Conservation (phyloP, 2,797 vertebrate species). For the Sebastes aleutianus region DNA sequence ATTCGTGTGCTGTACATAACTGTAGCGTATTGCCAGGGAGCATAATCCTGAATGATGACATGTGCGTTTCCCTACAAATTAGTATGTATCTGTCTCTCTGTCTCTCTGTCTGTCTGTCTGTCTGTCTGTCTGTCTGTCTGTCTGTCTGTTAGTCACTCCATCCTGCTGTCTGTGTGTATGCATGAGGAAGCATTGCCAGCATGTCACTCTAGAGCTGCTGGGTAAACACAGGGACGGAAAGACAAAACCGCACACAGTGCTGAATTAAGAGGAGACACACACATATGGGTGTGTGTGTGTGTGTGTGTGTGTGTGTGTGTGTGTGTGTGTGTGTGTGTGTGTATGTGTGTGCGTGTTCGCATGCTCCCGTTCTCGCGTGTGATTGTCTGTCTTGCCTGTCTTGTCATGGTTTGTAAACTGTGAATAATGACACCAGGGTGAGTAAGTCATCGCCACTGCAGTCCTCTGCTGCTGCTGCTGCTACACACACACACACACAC, state of each 20-base stretch:
- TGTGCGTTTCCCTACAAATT: neutral
- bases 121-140: neutral
- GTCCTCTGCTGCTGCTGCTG: neutral
- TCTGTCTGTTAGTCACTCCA: neutral
- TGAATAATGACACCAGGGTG: conserved; percentile 64
- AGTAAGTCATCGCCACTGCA: conserved; percentile 46
- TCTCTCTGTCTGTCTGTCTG: neutral
- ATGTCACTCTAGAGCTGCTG: conserved; percentile 64
- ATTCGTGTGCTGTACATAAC: neutral
- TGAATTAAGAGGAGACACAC: conserved; percentile 19
- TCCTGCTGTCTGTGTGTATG: neutral
- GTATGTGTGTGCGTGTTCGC: neutral
- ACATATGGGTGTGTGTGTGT: neutral
- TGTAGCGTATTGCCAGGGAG: neutral
- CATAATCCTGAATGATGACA: neutral
- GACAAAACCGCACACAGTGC: conserved; percentile 56
- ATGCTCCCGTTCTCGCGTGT: neutral
- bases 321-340: neutral
- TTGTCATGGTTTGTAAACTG: conserved; percentile 67
- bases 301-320: neutral
- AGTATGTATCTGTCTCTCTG: neutral
- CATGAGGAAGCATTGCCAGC: conserved; percentile 12
- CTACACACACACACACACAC: neutral
- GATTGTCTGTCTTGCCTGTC: conserved; percentile 25
- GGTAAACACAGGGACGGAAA: conserved; percentile 66